Percentiles rank a stretch among this genome's conserved stretches.
These are phyloP conservation scores for Uloborus diversus DNA, from an alignment of 1,140 invertebrate genomes.

Conservation along the genomic window DNA sequence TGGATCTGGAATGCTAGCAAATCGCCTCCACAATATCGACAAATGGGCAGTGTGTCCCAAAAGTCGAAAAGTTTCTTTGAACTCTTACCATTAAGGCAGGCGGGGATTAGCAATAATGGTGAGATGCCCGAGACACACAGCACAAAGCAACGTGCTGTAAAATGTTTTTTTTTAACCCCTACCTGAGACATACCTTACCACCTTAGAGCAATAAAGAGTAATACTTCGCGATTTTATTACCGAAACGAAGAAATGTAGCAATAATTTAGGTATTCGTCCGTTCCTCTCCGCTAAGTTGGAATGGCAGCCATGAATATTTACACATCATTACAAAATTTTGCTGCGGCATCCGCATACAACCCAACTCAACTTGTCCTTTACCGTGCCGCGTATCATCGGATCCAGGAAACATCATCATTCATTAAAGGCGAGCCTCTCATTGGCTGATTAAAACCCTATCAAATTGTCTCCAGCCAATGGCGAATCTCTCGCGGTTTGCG, in stretches of 20 bases:
- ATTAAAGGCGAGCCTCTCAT: conserved; percentile 39
- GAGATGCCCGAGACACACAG: neutral
- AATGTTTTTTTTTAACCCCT: neutral
- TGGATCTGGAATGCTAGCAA: too few species aligned
- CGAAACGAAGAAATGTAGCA: conserved; percentile 49
- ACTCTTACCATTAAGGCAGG: conserved; percentile 10
- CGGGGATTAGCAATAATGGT: neutral
- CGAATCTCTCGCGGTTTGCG: conserved; percentile 1
- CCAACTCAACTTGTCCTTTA: neutral
- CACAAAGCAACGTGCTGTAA: neutral
- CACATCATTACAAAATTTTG: conserved; percentile 51
- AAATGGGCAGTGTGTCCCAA: neutral
- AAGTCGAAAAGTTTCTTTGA: neutral
- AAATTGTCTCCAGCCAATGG: conserved; percentile 46
- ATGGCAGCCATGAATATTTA: conserved; percentile 50
- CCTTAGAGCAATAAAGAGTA: conserved; percentile 14
- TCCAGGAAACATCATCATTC: conserved; percentile 46
- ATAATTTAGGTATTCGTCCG: conserved; percentile 10
- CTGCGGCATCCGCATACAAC: neutral
- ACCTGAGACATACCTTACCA: neutral
- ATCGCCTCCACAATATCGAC: neutral
- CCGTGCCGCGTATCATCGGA: conserved; percentile 12
- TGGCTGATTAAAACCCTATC: conserved; percentile 52
- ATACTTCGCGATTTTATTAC: conserved; percentile 47
- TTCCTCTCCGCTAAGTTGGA: conserved; percentile 33